Base-by-base conservation (phyloP, 2,113 vertebrate species). In the Macquaria ambigua region DNA sequence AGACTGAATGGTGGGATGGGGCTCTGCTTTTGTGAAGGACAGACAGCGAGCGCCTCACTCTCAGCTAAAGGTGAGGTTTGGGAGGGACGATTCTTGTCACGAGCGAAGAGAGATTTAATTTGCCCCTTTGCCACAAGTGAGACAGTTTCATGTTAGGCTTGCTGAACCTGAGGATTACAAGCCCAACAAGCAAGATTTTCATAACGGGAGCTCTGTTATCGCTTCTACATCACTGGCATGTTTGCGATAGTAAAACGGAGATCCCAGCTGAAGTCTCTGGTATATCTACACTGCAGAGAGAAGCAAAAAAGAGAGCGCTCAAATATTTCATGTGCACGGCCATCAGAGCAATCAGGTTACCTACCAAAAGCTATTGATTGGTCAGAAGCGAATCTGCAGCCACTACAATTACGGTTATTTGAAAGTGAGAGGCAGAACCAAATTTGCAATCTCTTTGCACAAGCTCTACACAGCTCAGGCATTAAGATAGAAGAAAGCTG, bases 41-140 rank as follows among this genome's bases (percentile, higher is more conserved):
- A 23, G 63, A 64, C 62, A 0, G 55, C 23, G 31, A 56, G 31
- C 14, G 31, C 25, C 34, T 79, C 48, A 2, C 72, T 82, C 72
- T 82, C 71, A 8, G 46, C 68, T 81, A 37, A 80, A 88, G 74
- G 85, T 83, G 71, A 82, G 14, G 50, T 70, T 25, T 28, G 37
- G 76, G 48, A 1, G 55, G 82, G 75, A 68, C 21, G 56, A 56
- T 64, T 84, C 81, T 46, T 21, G 46, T 89, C 86, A 48, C 21
- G 41, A 68, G n/a, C 34, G 69, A 80, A 55, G 66, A 34, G 76
- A 79, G 74, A 83, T 87, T 79, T 86, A 41, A 92, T 90, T 88
- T 89, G 81, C 75, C 75, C 34, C 77, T 85, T 79, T 63, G 23
- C 83, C 74, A 75, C 85, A 74, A 18, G 52, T 50, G 78, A 86